A percentile compares a stretch with the other conserved stretches of the same genome.
Evolutionary conservation across 2,888 invertebrate species (phyloP).

Genomic region (Rotaria socialis): DNA sequence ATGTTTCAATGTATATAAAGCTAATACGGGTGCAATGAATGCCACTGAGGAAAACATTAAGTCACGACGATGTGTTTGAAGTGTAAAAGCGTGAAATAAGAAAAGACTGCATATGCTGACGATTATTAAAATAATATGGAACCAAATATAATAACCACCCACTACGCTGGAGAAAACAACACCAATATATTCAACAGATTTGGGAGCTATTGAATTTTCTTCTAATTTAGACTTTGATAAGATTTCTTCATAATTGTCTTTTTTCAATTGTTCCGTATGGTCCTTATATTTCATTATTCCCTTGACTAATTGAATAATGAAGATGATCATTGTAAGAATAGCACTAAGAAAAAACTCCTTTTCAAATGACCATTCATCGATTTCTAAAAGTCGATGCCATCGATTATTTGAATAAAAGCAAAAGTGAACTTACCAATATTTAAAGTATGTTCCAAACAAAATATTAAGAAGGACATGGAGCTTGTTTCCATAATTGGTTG

Average conservation of each 20-base stretch:
- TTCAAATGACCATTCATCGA: neutral
- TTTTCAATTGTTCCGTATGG: neutral
- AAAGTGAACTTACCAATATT: neutral
- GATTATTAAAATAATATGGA: neutral
- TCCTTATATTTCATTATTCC: neutral
- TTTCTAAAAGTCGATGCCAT: neutral
- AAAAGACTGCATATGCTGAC: neutral
- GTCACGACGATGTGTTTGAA: neutral
- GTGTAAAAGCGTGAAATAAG: neutral
- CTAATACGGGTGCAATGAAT: neutral
- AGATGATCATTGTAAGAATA: neutral
- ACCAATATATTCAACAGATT: neutral
- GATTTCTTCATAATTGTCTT: neutral
- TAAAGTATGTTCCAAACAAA: no score
- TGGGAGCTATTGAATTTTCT: neutral
- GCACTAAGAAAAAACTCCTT: neutral
- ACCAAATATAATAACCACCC: neutral
- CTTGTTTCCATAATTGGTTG: no score
- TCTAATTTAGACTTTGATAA: neutral
- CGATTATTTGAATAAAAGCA: no score
- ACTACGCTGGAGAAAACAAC: neutral
- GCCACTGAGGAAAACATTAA: neutral
- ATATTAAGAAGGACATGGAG: no score
- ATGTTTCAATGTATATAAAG: neutral
- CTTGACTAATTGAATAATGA: neutral